Conservation (phyloP, 2,888 invertebrate genomes). For the Mythimna vitellina region DNA sequence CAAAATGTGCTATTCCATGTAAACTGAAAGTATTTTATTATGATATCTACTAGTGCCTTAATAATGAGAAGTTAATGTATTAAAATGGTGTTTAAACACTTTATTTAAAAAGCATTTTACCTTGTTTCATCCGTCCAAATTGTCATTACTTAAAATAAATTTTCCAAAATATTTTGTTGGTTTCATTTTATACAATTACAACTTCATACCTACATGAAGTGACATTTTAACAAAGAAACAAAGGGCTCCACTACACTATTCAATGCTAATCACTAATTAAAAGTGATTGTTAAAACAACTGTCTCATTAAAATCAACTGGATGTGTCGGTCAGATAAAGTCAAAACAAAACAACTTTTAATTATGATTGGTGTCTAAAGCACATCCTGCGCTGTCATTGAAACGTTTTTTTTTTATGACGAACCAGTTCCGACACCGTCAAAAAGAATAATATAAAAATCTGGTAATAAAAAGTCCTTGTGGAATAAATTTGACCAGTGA, state of each 20-base stretch:
- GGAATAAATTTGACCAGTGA: conserved; percentile 71
- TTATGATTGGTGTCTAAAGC: conserved; percentile 37
- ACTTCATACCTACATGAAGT: background rate
- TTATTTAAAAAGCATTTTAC: conserved; percentile 64
- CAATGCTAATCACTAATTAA: conserved; percentile 46
- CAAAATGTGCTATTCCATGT: conserved; percentile 79
- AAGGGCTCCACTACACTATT: conserved; percentile 15
- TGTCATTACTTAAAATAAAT: conserved; percentile 86
- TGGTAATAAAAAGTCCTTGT: conserved; percentile 57
- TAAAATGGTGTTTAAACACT: conserved; percentile 74
- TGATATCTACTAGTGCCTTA: conserved; percentile 82
- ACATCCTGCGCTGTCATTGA: conserved; percentile 35
- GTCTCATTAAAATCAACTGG: conserved; percentile 38
- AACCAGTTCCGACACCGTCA: conserved; percentile 34
- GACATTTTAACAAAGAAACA: conserved; percentile 29
- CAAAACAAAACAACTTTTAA: conserved; percentile 40
- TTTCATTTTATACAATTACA: conserved; percentile 58
- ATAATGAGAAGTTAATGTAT: conserved; percentile 74
- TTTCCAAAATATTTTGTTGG: conserved; percentile 71
- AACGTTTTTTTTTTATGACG: conserved; percentile 31
- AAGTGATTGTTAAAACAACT: conserved; percentile 31
- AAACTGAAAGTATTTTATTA: conserved; percentile 79
- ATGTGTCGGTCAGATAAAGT: conserved; percentile 39
- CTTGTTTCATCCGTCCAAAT: conserved; percentile 82
- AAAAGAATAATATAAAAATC: conserved; percentile 55